Percentiles rank a stretch among this genome's conserved stretches.
These are phyloP conservation scores for Punctoribates punctum DNA, from an alignment of 2,888 invertebrate species.

Conservation along the genomic window DNA sequence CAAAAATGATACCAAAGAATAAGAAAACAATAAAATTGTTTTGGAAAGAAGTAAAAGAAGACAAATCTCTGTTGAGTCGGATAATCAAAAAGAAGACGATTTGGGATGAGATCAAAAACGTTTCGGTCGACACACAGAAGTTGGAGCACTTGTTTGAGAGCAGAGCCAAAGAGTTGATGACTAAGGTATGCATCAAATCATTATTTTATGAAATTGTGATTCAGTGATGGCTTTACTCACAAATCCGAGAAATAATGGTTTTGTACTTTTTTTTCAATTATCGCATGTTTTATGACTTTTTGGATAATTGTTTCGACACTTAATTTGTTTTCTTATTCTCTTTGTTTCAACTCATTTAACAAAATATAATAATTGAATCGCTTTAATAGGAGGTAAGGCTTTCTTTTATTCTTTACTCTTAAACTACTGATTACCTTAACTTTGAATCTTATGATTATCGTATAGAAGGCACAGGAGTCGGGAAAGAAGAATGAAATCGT, in stretches of 20 bases:
- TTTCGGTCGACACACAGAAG: conserved; percentile 83
- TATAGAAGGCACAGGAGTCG: conserved; percentile 74
- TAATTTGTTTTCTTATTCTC: background rate
- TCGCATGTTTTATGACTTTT: conserved; percentile 8
- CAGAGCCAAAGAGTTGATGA: conserved; percentile 72
- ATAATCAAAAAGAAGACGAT: conserved; percentile 58
- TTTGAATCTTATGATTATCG: background rate
- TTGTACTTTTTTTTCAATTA: background rate
- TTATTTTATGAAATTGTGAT: too few relatives aligned
- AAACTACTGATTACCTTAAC: background rate
- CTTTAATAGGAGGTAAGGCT: conserved; percentile 25
- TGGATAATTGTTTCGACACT: background rate
- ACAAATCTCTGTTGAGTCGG: conserved; percentile 49
- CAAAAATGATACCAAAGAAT: conserved; percentile 57
- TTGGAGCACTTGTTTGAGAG: conserved; percentile 96
- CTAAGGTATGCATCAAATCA: conserved; percentile 37
- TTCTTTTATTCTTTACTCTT: background rate
- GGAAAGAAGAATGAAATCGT: conserved; percentile 86
- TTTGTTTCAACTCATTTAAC: conserved; percentile 19
- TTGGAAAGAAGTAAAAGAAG: conserved; percentile 74
- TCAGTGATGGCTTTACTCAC: background rate
- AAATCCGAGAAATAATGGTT: background rate
- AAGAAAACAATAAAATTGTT: conserved; percentile 97
- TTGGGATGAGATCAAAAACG: conserved; percentile 84
- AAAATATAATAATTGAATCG: conserved; percentile 1